Conservation (phyloP, 2,113 vertebrate genomes). For the Oreochromis tanganicae region DNA sequence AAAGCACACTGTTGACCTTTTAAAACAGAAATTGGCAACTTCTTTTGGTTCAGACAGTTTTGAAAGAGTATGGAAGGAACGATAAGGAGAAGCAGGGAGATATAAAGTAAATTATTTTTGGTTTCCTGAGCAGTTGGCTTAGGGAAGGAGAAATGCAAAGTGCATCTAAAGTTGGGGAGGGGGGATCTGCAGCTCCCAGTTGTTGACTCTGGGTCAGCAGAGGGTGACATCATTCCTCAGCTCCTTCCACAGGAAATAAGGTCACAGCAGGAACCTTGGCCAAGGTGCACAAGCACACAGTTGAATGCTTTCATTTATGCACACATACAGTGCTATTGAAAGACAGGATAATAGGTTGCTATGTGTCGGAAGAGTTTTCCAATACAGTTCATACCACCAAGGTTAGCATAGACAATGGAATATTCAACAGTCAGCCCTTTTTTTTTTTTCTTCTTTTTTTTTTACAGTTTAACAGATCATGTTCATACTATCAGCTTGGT, state of each 20-base stretch:
- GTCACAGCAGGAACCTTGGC: conserved; percentile 66
- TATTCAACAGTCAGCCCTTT: neutral
- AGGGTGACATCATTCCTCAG: conserved; percentile 67
- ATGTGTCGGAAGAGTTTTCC: conserved; percentile 25
- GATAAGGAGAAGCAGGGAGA: neutral
- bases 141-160: neutral
- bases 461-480: neutral
- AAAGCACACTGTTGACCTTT: conserved; percentile 3
- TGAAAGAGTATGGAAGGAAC: neutral
- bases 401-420: conserved; percentile 33
- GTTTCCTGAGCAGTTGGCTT: neutral
- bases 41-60: neutral
- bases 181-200: neutral
- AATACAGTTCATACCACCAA: conserved; percentile 24
- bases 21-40: neutral
- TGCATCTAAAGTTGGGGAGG: neutral
- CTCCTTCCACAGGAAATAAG: conserved; percentile 73
- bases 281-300: conserved; percentile 38
- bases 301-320: conserved; percentile 12
- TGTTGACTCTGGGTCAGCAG: conserved; percentile 57
- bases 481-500: neutral
- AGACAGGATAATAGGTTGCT: conserved; percentile 7
- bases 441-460: neutral
- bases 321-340: neutral
- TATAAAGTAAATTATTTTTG: neutral